phyloP scores from a whole-genome alignment of 2,113 vertebrate genomes.

The Oncorhynchus mykiss region DNA sequence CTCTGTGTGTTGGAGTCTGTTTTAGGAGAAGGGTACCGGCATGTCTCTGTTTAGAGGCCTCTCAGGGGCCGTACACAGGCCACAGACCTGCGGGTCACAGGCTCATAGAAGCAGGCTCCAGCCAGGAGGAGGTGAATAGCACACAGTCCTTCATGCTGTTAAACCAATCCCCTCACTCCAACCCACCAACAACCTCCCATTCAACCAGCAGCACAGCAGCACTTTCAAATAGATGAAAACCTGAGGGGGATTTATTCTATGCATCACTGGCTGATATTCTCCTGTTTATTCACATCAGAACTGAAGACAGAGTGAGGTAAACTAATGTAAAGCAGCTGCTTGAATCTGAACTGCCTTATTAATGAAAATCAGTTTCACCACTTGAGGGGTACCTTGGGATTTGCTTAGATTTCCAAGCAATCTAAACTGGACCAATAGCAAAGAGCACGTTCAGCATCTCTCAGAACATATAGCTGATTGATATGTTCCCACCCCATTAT shows the following conservation, averaged over 20 bases:
- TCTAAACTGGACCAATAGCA: too few species aligned
- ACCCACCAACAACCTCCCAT: slow-evolving; percentile 41
- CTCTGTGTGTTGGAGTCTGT: slow-evolving; percentile 34
- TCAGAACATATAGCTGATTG: too few species aligned
- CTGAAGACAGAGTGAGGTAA: too few species aligned
- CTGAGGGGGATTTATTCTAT: not conserved
- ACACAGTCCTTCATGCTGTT: slow-evolving; percentile 44
- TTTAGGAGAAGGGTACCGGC: slow-evolving; percentile 61
- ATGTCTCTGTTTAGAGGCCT: slow-evolving; percentile 70
- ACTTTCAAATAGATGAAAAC: not conserved
- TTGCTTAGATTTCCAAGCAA: too few species aligned
- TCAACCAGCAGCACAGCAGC: slow-evolving; percentile 51
- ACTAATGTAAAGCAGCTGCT: too few species aligned
- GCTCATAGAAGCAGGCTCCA: slow-evolving; percentile 43
- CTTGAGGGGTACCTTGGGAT: too few species aligned
- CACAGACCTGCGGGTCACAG: slow-evolving; percentile 52
- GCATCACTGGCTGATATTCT: too few species aligned
- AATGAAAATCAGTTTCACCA: too few species aligned
- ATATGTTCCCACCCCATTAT: too few species aligned
- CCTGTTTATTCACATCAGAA: too few species aligned
- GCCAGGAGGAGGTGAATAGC: slow-evolving; percentile 40
- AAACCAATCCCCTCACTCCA: slow-evolving; percentile 63
- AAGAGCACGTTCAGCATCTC: too few species aligned
- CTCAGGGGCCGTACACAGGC: slow-evolving; percentile 63
- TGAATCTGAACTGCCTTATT: too few species aligned